Base-by-base conservation (phyloP, 2,113 vertebrate species). In the Caracal caracal region DNA sequence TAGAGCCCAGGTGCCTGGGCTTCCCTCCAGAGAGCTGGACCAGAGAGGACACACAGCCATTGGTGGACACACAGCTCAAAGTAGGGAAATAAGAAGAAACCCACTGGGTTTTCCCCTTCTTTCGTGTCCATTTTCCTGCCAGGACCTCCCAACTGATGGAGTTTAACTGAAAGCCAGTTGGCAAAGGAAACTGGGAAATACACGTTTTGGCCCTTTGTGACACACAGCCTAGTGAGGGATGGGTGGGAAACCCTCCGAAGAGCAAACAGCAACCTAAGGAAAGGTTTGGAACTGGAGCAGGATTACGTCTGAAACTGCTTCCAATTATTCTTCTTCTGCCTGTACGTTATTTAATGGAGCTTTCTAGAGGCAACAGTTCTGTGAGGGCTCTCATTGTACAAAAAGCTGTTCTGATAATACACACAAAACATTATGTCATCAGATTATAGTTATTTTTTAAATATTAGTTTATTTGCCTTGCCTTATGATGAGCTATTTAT, bases 401-500 rank as follows among this genome's bases (percentile, higher is more conserved):
- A 35, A 73, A 91, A 90, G 33, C 92, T 88, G 11, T 40, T 93
- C 65, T 83, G 88, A 85, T 51, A 81, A 88, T 15, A 84, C 35
- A 43, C n/a, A 94, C 63, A 66, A 95, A 93, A 22, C 35, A 13
- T 90, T 81, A 82, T 65, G 71, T 87, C 66, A 79, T 70, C 61
- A 63, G 59, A 40, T 93, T 65, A 93, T 37, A 84, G 84, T 79
- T 97, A 84, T 86, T 93, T 95, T 94, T 90, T 82, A 97, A 95
- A 92, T 94, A 96, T 96, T 95, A 76, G 71, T 85, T 90, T 95
- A 95, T 94, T 96, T 88, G 81, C 94, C 47, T 94, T 94, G 94
- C 85, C 93, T 96, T 88, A 75, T 61, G 68, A 94, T 84, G 92
- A 95, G 90, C 84, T 93, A 73, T 94, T 94, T 97, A 37, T 93